Base-by-base conservation (phyloP, 2,113 vertebrate genomes). In the Raphicerus campestris region DNA sequence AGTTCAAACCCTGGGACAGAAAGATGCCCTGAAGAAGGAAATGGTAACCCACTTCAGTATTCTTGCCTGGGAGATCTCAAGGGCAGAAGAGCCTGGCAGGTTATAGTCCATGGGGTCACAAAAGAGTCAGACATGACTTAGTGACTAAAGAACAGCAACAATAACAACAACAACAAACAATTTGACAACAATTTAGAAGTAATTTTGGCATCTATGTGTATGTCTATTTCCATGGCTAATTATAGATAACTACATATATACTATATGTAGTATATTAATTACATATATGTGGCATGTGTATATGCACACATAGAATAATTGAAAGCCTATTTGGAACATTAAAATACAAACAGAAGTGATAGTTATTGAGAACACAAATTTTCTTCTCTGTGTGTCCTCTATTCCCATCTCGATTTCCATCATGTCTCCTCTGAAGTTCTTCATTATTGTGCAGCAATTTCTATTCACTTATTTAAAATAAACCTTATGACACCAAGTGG, bases 391-490 rank as follows among this genome's bases (percentile, higher is more conserved):
- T 6, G 2, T 5, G 6, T 89, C 8, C 19, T 60, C 61, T 78
- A 77, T 53, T 70, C 45, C 22, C 3, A 51, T 73, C 16, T 95
- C 55, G 80, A 61, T 5, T 78, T 26, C 32, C 19, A 14, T 73
- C 22, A 85, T 35, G 5, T 85, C 89, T 55, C 77, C 78, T 42
- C 24, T 30, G 22, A 95, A n/a, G 1, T 51, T 80, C 28, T n/a
- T 30, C 6, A 70, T 28, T 49, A 78, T 73, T 1, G 2, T 30
- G 49, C n/a, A 80, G 28, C 80, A 42, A 92, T 84, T 97, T 96
- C 51, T 91, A 80, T 30, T 73, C 56, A 96, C 45, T 81, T 60
- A 75, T 91, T 92, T 96, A 95, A 95, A 95, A 82, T 87, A 92
- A 96, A 49, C 42, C 56, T 83, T 81, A 75, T 89, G 49, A 90